phyloP scores from a whole-genome alignment of 2,113 vertebrate genomes.

The Chaetodon trifascialis region DNA sequence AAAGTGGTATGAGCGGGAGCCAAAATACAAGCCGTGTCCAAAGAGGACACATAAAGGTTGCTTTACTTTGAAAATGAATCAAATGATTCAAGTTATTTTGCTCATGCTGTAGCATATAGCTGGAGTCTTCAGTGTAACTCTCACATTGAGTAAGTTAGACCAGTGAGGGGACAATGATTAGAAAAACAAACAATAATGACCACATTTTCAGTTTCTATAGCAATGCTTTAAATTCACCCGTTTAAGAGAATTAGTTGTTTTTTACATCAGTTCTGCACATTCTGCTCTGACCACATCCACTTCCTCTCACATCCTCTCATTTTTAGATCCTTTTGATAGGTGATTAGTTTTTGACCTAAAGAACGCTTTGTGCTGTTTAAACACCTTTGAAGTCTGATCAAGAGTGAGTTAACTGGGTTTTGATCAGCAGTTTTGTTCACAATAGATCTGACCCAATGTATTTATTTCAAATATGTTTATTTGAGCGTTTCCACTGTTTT shows the following conservation, averaged over 20 bases:
- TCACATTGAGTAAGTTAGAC: not conserved
- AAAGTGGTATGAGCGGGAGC: not conserved
- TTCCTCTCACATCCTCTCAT: too few species aligned
- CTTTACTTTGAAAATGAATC: not conserved
- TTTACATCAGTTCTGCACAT: not conserved
- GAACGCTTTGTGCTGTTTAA: too few species aligned
- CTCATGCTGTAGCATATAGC: too few species aligned
- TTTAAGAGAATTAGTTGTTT: too few species aligned
- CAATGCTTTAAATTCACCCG: too few species aligned
- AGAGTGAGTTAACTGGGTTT: too few species aligned
- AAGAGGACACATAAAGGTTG: not conserved
- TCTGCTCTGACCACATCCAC: not conserved
- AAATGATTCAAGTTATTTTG: not conserved
- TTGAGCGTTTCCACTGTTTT: slow-evolving; percentile 6
- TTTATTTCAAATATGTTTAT: not conserved
- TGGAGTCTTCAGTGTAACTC: not conserved
- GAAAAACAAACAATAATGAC: not conserved
- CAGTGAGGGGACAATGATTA: not conserved
- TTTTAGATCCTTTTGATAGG: too few species aligned
- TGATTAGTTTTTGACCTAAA: too few species aligned
- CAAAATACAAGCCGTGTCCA: slow-evolving; percentile 12
- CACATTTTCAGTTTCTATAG: too few species aligned
- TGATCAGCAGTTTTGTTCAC: too few species aligned
- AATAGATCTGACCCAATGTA: too few species aligned
- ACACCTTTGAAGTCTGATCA: too few species aligned